These are phyloP conservation scores for Pycnomerus fuliginosus DNA, from an alignment of 2,888 invertebrate genomes.

Conservation along the genomic window DNA sequence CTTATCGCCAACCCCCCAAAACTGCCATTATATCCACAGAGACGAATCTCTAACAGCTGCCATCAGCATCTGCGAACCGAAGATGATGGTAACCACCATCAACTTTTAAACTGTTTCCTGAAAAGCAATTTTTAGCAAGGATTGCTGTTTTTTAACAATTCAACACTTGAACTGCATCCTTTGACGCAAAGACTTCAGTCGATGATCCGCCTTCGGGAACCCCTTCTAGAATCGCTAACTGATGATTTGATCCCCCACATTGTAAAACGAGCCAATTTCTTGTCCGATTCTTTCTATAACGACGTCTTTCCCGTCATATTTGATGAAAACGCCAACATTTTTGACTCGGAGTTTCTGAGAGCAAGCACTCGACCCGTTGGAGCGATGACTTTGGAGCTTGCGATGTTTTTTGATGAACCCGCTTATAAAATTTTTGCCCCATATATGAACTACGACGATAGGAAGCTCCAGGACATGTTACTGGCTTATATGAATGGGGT, in stretches of 20 bases:
- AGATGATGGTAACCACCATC: constrained; percentile 58
- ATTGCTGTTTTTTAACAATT: constrained; percentile 65
- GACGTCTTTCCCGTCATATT: not conserved
- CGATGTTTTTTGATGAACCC: constrained; percentile 73
- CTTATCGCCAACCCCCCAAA: constrained; percentile 42
- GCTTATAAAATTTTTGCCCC: constrained; percentile 71
- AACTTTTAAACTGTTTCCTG: not conserved
- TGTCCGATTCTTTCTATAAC: constrained; percentile 47
- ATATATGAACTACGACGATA: constrained; percentile 65
- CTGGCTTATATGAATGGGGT: constrained; percentile 76
- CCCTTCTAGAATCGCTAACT: constrained; percentile 18
- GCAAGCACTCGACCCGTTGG: constrained; percentile 28
- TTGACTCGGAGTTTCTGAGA: constrained; percentile 18
- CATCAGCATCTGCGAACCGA: constrained; percentile 65
- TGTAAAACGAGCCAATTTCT: constrained; percentile 58
- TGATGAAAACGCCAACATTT: constrained; percentile 42
- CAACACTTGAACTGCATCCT: constrained; percentile 70
- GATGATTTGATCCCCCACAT: constrained; percentile 56
- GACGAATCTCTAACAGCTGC: constrained; percentile 63
- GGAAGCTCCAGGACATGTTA: constrained; percentile 70
- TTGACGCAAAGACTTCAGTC: constrained; percentile 53
- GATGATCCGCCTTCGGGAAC: constrained; percentile 48
- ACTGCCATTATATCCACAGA: constrained; percentile 67
- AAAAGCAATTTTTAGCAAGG: constrained; percentile 59
- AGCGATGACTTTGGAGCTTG: constrained; percentile 67